Evolutionary conservation across 2,888 invertebrate genomes (phyloP), one percentile per base, ranked within the genome.

Genomic region (Pterobdella sp.): DNA sequence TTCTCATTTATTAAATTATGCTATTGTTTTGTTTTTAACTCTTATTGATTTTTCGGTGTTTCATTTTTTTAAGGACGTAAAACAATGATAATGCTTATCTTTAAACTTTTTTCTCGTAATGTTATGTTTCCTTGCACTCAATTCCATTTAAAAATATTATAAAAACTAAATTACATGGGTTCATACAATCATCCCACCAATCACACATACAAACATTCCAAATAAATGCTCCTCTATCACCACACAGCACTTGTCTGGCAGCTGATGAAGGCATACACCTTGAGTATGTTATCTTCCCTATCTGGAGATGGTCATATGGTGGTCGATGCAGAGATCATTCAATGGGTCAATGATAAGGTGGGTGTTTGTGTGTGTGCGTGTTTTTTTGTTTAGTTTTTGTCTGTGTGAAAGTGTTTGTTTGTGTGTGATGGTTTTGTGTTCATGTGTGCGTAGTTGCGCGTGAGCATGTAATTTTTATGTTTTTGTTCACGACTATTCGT

Each of bases 221-320:
- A n/a, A n/a, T n/a, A n/a, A n/a, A n/a, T n/a, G n/a, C n/a, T n/a
- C 31, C 31, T 64, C 10, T 34, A 26, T 68, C 31, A 35, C 1
- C 56, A 1, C 42, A 37, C 72, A 90, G 96, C 96, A 1, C 85
- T 98, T 26, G 94, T 98, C 78, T 98, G 98, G 98, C 98, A 98
- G 85, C 85, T 99, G 80, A 99, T 99, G 98, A 88, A 95, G 75
- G 96, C 96, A 0, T 99, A 99, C 86, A 98, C 97, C 0, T 86
- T 99, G 79, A 92, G 93, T 1, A 89, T 99, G 75, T 87, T 98
- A 74, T 91, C 93, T 1, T 69, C 76, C 22, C 71, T 75, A 22
- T 73, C 74, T 14, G 73, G 72, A 18, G 73, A 72, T 37, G 82
- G 81, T 22, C 79, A 80, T 35, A 91, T 93, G 1, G 90, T 96